These are phyloP conservation scores for Gallinago paraguaiae DNA, from an alignment of 2,113 vertebrate genomes.

Conservation along the genomic window DNA sequence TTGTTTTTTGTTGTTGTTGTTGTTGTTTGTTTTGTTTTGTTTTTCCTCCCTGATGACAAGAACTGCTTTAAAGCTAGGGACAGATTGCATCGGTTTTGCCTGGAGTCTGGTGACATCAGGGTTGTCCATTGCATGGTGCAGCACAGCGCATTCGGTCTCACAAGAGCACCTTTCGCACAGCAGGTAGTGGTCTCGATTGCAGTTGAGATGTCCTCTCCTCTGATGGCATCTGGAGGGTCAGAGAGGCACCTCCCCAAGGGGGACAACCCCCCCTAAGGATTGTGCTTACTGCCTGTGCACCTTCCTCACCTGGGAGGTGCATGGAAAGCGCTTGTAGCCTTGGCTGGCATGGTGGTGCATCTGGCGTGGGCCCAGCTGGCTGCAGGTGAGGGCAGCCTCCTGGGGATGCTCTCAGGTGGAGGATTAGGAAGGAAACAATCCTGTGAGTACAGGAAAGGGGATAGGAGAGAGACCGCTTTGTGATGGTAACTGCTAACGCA, in stretches of 20 bases:
- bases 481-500: accelerated
- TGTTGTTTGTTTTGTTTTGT: neutral
- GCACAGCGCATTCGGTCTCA: accelerated
- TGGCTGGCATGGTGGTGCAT: accelerated
- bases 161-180: neutral
- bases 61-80: neutral
- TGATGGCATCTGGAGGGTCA: neutral
- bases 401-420: slow-evolving; percentile 8
- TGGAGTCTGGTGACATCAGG: accelerated
- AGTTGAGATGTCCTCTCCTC: neutral
- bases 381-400: neutral
- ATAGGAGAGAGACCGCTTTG: neutral
- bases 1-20: neutral
- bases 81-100: neutral
- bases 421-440: neutral
- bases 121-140: accelerated
- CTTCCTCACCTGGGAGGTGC: neutral
- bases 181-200: neutral
- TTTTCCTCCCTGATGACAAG: neutral
- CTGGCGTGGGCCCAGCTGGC: neutral
- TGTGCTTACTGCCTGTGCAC: accelerated
- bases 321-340: neutral
- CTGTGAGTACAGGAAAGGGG: neutral
- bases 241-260: neutral
- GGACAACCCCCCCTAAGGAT: neutral